Percentiles rank a stretch among this genome's conserved stretches.
phyloP scores from a whole-genome alignment of 2,888 invertebrate genomes.

The Apamea epomidion region DNA sequence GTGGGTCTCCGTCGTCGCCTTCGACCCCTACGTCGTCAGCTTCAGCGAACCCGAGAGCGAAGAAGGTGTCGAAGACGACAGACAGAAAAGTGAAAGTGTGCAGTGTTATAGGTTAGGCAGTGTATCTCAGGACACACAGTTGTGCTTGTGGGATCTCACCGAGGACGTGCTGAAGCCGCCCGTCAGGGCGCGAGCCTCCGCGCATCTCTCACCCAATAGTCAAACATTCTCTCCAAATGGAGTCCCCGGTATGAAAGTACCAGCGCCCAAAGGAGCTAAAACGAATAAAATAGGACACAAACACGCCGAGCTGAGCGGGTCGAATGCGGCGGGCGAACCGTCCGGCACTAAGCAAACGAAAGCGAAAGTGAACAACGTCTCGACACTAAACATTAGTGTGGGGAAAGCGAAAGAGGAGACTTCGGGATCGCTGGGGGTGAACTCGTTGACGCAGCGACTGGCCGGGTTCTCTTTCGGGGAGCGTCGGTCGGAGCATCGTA shows the following conservation, averaged over 20 bases:
- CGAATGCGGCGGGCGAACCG: conserved; percentile 79
- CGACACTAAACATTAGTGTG: conserved; percentile 85
- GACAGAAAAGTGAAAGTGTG: conserved; percentile 79
- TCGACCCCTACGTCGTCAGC: conserved; percentile 96
- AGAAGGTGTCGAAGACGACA: conserved; percentile 89
- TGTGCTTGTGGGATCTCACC: conserved; percentile 99
- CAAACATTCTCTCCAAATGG: conserved; percentile 78
- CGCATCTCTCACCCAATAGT: conserved; percentile 79
- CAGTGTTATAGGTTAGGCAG: conserved; percentile 97
- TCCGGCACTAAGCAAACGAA: conserved; percentile 79
- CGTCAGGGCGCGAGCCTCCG: conserved; percentile 85
- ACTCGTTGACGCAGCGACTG: conserved; percentile 93
- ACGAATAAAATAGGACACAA: conserved; percentile 84
- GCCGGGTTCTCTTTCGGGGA: conserved; percentile 94
- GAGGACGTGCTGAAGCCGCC: conserved; percentile 97
- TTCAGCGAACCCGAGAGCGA: conserved; percentile 92
- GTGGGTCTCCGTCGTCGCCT: conserved; percentile 99
- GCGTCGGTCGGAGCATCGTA: conserved; percentile 92
- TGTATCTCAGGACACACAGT: conserved; percentile 99
- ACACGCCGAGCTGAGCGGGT: conserved; percentile 78
- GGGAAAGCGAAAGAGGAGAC: conserved; percentile 85
- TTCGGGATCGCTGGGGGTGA: conserved; percentile 88
- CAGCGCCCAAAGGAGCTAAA: conserved; percentile 76
- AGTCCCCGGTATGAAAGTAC: conserved; percentile 74
- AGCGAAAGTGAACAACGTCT: conserved; percentile 79